phyloP scores from a whole-genome alignment of 2,113 vertebrate species.

The Prunella fulvescens region DNA sequence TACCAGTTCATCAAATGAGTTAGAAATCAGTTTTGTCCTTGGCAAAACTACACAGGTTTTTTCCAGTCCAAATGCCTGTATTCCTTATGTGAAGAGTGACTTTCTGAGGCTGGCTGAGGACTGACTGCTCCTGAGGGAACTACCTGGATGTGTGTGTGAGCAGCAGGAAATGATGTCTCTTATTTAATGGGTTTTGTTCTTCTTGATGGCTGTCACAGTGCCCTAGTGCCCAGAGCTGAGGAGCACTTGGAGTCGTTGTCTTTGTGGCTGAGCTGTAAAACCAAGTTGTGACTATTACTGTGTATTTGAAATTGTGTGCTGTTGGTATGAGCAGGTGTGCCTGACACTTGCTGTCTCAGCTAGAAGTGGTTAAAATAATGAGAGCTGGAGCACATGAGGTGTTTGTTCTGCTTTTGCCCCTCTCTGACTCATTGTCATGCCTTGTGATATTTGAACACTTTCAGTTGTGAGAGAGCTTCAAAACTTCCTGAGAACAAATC shows the following conservation, averaged over 20 bases:
- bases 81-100: neutral
- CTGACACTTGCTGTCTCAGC: neutral
- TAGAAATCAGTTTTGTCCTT: neutral
- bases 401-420: neutral
- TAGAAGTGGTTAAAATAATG: neutral
- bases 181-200: neutral
- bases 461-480: neutral
- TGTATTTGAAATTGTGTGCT: neutral
- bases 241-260: neutral
- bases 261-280: neutral
- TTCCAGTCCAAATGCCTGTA: neutral
- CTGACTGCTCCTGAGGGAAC: neutral
- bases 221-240: neutral
- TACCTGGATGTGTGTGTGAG: neutral
- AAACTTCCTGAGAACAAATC: neutral
- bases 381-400: neutral
- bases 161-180: neutral
- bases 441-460: neutral
- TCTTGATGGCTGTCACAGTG: neutral
- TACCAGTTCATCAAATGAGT: neutral
- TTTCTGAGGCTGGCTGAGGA: neutral
- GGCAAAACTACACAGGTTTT: neutral
- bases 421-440: neutral
- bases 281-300: neutral
- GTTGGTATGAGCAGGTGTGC: neutral